Percentiles rank a stretch among this genome's conserved stretches.
Evolutionary conservation across 2,888 invertebrate genomes (phyloP).

Genomic region (Stictocephala bisonia): DNA sequence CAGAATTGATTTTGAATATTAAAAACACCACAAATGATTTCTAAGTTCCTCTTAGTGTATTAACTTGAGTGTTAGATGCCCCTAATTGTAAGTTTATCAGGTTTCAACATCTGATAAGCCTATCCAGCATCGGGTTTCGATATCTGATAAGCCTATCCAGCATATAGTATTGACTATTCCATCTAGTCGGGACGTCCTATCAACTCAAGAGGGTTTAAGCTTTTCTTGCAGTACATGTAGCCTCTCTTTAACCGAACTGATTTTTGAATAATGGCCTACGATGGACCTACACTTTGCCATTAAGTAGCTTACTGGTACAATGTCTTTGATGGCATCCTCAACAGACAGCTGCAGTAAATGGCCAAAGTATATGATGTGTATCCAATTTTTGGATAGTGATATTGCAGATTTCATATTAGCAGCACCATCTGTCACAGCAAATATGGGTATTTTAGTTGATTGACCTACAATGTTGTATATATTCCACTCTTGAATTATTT

Average conservation of each 20-base stretch:
- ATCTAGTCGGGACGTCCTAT: neutral
- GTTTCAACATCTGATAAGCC: neutral
- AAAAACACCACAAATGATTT: neutral
- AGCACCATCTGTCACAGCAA: neutral
- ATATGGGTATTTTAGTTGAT: neutral
- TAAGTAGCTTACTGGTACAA: neutral
- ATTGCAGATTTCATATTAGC: conserved; percentile 3
- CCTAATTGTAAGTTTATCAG: neutral
- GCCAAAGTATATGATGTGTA: neutral
- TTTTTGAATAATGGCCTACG: conserved; percentile 2
- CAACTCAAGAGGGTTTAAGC: too few species aligned
- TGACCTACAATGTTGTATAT: neutral
- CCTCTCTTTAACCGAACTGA: neutral
- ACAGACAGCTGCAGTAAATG: neutral
- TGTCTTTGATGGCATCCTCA: neutral
- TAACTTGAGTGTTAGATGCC: neutral
- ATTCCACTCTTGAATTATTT: neutral
- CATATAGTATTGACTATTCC: conserved; percentile 1
- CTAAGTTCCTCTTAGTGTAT: neutral
- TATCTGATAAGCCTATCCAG: neutral
- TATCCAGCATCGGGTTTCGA: neutral
- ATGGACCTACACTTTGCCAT: neutral
- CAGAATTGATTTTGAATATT: neutral
- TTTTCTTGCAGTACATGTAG: neutral
- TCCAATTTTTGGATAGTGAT: neutral